phyloP scores from a whole-genome alignment of 92 coral and sea anemone genomes.

The Paramuricea clavata region DNA sequence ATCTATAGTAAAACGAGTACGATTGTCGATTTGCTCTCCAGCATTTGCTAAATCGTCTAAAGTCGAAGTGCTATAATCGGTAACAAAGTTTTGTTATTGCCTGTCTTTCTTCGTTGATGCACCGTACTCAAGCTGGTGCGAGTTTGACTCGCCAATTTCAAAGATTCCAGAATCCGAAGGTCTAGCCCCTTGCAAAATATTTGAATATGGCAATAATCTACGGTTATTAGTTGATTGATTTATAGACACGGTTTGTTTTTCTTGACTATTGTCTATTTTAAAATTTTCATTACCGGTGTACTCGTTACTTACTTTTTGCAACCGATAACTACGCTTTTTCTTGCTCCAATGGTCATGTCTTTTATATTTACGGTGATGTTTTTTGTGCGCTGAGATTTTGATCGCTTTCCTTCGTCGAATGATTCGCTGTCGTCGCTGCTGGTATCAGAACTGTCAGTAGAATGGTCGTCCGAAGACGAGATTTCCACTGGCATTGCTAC shows the following conservation, averaged over 20 bases:
- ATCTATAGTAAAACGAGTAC: too few species aligned
- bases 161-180: not conserved
- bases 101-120: too few species aligned
- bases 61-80: too few species aligned
- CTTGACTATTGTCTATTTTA: not conserved
- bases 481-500: too few species aligned
- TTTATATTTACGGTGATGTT: conserved; percentile 2
- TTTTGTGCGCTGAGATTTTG: conserved; percentile 9
- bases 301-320: not conserved
- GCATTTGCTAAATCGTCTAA: too few species aligned
- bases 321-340: not conserved
- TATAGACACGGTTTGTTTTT: not conserved
- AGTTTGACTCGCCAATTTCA: not conserved
- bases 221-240: not conserved
- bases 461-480: too few species aligned
- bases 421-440: not conserved
- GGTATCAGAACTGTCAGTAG: not conserved
- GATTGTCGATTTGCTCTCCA: too few species aligned
- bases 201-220: not conserved
- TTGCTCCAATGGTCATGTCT: not conserved
- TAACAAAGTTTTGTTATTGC: too few species aligned
- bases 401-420: not conserved
- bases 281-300: not conserved
- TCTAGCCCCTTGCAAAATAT: not conserved
- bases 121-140: too few species aligned